phyloP scores from a whole-genome alignment of 2,888 invertebrate species.

The Idaea aversata region DNA sequence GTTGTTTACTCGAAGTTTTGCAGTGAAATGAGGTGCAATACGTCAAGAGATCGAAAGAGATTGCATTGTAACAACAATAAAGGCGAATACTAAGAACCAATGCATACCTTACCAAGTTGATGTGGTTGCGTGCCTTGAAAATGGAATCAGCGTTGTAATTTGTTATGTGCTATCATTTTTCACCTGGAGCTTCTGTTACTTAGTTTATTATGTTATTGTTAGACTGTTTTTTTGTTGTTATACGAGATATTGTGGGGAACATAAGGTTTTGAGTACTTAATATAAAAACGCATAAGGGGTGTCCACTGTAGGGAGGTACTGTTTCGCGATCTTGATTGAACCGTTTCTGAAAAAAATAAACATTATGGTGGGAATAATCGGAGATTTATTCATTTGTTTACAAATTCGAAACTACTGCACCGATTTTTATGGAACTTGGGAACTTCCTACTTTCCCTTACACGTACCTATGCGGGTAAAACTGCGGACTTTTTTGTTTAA shows the following conservation, averaged over 20 bases:
- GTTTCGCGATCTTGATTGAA: too few relatives aligned
- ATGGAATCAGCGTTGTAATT: conserved; percentile 68
- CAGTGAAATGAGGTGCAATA: conserved; percentile 72
- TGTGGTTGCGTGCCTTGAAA: conserved; percentile 71
- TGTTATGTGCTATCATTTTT: conserved; percentile 40
- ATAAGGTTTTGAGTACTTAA: not conserved
- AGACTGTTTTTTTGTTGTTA: conserved; percentile 13
- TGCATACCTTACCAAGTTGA: conserved; percentile 46
- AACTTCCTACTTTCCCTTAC: too few relatives aligned
- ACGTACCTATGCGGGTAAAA: too few relatives aligned
- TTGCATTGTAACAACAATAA: conserved; percentile 71
- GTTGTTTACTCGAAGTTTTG: conserved; percentile 42
- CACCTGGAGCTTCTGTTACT: conserved; percentile 16
- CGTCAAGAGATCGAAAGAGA: conserved; percentile 65
- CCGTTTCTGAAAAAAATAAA: too few relatives aligned
- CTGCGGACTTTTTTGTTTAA: too few relatives aligned
- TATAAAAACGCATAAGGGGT: too few relatives aligned
- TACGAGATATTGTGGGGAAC: not conserved
- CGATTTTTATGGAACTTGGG: too few relatives aligned
- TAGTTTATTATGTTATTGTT: conserved; percentile 13
- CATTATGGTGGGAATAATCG: too few relatives aligned
- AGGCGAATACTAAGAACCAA: conserved; percentile 55
- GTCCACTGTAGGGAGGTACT: too few relatives aligned
- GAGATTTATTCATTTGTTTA: too few relatives aligned
- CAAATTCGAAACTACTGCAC: too few relatives aligned